phyloP scores from a whole-genome alignment of 2,888 invertebrate species.

The Anthrax anthrax region DNA sequence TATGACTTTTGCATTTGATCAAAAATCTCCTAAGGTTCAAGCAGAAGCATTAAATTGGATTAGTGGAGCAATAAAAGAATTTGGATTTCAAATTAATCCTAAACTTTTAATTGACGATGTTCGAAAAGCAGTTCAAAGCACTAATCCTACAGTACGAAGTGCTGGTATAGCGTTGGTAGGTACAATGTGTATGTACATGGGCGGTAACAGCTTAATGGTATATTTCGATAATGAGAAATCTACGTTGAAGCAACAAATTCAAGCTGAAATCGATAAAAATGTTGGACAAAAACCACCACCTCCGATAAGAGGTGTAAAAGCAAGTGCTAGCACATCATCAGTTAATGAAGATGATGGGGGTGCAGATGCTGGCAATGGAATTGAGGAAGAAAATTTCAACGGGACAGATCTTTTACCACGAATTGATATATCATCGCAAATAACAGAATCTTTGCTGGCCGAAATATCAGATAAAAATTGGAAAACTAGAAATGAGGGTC shows the following conservation, averaged over 20 bases:
- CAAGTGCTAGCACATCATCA: constrained; percentile 13
- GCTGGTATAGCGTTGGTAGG: constrained; percentile 52
- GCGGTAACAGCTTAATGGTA: constrained; percentile 50
- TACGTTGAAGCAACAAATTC: constrained; percentile 67
- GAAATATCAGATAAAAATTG: constrained; percentile 84
- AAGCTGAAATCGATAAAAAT: constrained; percentile 71
- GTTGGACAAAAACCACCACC: constrained; percentile 59
- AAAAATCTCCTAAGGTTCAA: constrained; percentile 85
- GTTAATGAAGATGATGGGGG: constrained; percentile 14
- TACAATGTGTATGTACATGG: constrained; percentile 67
- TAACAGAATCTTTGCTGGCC: constrained; percentile 63
- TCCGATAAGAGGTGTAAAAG: constrained; percentile 47
- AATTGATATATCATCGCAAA: constrained; percentile 66
- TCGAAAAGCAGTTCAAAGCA: constrained; percentile 71
- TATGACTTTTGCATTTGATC: constrained; percentile 61
- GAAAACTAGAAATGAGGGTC: constrained; percentile 52
- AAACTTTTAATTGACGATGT: constrained; percentile 60
- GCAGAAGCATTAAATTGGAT: constrained; percentile 75
- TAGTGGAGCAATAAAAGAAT: constrained; percentile 62
- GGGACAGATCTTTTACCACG: constrained; percentile 60
- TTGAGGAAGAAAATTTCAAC: constrained; percentile 36
- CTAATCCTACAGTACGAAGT: constrained; percentile 70
- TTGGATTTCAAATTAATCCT: constrained; percentile 66
- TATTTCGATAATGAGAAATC: constrained; percentile 82
- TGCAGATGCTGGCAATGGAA: constrained; percentile 27